Evolutionary conservation across 2,797 vertebrate genomes (phyloP), one percentile per base, ranked within the genome.

Genomic region (Pipistrellus kuhlii): DNA sequence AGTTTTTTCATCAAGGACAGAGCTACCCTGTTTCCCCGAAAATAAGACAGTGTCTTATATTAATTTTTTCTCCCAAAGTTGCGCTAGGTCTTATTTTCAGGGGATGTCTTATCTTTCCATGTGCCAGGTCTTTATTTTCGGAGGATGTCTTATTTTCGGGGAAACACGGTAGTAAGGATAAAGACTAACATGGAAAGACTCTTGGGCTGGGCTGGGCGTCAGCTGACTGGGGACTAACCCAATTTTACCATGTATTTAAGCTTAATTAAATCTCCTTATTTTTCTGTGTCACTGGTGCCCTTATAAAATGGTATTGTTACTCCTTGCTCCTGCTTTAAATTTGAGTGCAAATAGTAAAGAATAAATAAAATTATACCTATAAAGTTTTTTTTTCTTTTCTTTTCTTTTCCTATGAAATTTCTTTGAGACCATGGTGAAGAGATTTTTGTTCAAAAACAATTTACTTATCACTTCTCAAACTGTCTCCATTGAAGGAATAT

Each of bases 281-380:
- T 71, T 81, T 85, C 64, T 53, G 72, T 84, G 44, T 48, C 46
- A 55, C 66, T 80, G 30, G 23, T 30, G 44, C 23, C 53, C 17
- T 85, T 80, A 11, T 80, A 73, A 92, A 91, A 92, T 66, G 64
- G 13, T 23, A 83, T 1, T 4, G 15, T 55, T 78, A 10, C 2
- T n/a, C 23, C 30, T 4, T 92, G 59, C 13, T 84, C 20, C 48
- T 80, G 48, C 59, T 92, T 93, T 88, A 85, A 82, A 85, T 75
- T 11, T 88, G 51, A 85, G 32, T 76, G 17, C 73, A 75, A 95
- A 80, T 20, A 69, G 6, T 73, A 91, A 86, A 12, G 55, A 85
- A 41, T 83, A 82, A 95, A 85, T 80, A 5, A 69, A 48, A 92
- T 73, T 55, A 80, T 57, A 53, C 35, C 53, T 80, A 38, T 76